Base-by-base conservation (phyloP, 2,113 vertebrate species). In the Heterochromis multidens region DNA sequence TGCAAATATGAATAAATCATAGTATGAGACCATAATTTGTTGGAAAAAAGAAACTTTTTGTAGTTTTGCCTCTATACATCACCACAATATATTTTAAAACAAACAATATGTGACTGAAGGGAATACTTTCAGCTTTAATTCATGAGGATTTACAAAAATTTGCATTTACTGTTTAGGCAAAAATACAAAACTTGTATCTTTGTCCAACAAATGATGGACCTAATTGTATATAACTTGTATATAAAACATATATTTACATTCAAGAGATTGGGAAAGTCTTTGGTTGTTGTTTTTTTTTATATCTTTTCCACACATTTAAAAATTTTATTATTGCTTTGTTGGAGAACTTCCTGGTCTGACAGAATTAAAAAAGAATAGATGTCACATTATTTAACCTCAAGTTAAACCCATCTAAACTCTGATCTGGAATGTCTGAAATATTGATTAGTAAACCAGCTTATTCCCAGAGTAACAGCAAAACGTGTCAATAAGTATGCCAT, bases 161-260 rank as follows among this genome's bases (percentile, higher is more conserved):
- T 40, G 37, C 37, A 40, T 40, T 40, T 9, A 37, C 35, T 35
- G 33, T 7, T 35, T 35, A 35, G n/a, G n/a, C n/a, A n/a, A n/a
- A n/a, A n/a, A n/a, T n/a, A n/a, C n/a, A n/a, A n/a, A n/a, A n/a
- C n/a, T n/a, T n/a, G n/a, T n/a, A n/a, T n/a, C n/a, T n/a, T n/a
- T n/a, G 37, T 70, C 10, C 37, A 46, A 70, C 37, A 70, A 1
- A 70, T 70, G 27, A 27, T 70, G 17, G 1, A 19, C 0, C 0
- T 0, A 17, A 46, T 23, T 70, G 23, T 65, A 23, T 1, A 37
- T 67, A 43, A 14, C n/a, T 43, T 10, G 33, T 43, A 46, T 25
- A 46, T 19, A 2, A 27, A 70, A 25, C 11, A 70, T 25, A 27
- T 70, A 46, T 70, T 70, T 70, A 11, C 3, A 0, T 25, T 70